A percentile compares a stretch with the other conserved stretches of the same genome.
Evolutionary conservation across 1,140 invertebrate species (phyloP).

Genomic region (Lucilia cuprina): DNA sequence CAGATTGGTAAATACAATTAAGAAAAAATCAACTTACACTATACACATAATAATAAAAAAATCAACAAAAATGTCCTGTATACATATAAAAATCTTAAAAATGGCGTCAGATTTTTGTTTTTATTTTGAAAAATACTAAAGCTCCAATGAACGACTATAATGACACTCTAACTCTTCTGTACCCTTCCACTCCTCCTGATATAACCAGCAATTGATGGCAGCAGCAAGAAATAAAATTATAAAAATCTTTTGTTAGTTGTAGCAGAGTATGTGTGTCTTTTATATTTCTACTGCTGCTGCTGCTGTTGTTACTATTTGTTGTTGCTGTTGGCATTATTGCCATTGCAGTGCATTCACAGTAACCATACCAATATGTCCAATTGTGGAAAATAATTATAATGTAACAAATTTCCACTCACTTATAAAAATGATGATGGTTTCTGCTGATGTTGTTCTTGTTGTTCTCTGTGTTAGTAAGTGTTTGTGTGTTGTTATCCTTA

Average conservation of each 20-base stretch:
- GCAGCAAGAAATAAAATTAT: neutral
- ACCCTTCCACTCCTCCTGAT: neutral
- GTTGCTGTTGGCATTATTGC: constrained; percentile 22
- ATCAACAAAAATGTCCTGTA: neutral
- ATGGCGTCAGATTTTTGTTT: constrained; percentile 45
- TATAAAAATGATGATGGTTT: constrained; percentile 39
- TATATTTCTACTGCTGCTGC: no score
- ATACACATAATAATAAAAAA: neutral
- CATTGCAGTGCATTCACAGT: constrained; percentile 44
- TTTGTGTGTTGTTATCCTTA: constrained; percentile 5
- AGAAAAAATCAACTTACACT: neutral
- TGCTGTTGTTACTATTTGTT: constrained; percentile 4
- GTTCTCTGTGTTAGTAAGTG: neutral
- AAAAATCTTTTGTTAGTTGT: neutral
- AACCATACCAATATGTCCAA: constrained; percentile 63
- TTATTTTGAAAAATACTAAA: neutral
- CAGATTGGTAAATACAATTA: no score
- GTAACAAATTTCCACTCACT: constrained; percentile 64
- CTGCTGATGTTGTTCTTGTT: constrained; percentile 22
- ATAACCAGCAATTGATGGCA: neutral
- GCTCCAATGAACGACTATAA: neutral
- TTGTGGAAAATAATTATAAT: constrained; percentile 64
- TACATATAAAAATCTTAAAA: constrained; percentile 47
- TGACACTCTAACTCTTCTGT: neutral
- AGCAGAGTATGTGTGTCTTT: neutral